Base-by-base conservation (phyloP, 2,113 vertebrate genomes). In the human (Homo sapiens) region DNA sequence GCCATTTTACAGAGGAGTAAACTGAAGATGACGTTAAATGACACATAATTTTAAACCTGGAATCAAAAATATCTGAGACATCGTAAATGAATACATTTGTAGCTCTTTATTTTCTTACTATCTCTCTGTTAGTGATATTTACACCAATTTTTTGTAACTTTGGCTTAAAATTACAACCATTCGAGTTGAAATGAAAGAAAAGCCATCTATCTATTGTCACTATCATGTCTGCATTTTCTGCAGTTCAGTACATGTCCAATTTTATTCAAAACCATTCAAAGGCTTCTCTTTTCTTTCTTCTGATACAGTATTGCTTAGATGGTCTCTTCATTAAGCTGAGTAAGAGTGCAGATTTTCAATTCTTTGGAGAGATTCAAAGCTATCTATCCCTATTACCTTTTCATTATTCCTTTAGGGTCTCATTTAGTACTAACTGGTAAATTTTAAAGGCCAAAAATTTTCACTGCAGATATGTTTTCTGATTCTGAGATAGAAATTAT, bases 391-490 rank as follows among this genome's bases (percentile, higher is more conserved):
- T 92, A 35, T 86, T 97, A 93, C 30, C 18, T 64, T 97, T 94
- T 86, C 83, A 97, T 95, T 96, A 96, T 97, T 96, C 30, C 80
- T 94, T 95, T 91, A 72, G 23, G 17, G 57, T 89, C 48, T 97
- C 81, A 89, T 97, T 95, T 96, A 59, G 55, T 89, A 86, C 61
- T 48, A 91, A 85, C 66, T 87, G 32, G 30, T 84, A 87, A 73
- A 89, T 96, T 97, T 97, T 78, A 94, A 98, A 97, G 84, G 93
- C 78, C 64, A 94, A 94, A 96, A 98, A 89, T 88, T 32, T 94
- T 94, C 97, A 86, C 61, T 92, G 93, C 75, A 97, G 87, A 92
- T 1, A 76, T 89, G 88, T 92, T 97, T 97, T 97, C 89, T 93
- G 76, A 96, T 86, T 94, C 68, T 82, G 18, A 93, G 79, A 97